These are phyloP conservation scores for Accipiter virgatus DNA, from an alignment of 2,113 vertebrate genomes.

Conservation along the genomic window DNA sequence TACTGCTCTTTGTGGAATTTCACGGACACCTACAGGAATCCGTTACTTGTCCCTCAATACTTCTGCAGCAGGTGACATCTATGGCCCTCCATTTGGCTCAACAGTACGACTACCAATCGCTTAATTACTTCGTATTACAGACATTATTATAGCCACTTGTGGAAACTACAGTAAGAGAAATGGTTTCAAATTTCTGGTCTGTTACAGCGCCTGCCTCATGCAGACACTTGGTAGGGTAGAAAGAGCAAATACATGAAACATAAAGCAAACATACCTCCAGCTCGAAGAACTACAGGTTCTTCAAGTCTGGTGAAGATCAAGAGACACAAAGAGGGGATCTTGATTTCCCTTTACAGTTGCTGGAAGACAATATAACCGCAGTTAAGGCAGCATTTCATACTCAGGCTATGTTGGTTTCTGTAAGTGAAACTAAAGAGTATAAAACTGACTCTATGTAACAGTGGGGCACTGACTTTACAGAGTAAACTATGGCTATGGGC, in stretches of 20 bases:
- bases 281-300: slow-evolving; percentile 22
- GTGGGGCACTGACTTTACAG: background rate
- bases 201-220: background rate
- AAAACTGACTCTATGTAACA: background rate
- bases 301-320: slow-evolving; percentile 22
- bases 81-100: background rate
- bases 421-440: background rate
- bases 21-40: background rate
- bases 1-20: background rate
- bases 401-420: background rate
- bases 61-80: background rate
- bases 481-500: background rate
- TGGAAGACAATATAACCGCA: background rate
- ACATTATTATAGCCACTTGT: background rate
- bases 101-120: background rate
- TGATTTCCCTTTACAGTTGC: background rate
- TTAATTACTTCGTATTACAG: background rate
- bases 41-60: background rate
- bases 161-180: background rate
- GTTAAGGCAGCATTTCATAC: background rate
- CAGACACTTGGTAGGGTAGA: background rate
- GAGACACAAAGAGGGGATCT: background rate
- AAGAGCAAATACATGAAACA: background rate
- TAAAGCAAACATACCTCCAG: slow-evolving; percentile 24
- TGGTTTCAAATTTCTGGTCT: background rate